These are phyloP conservation scores for Chrysaora quinquecirrha DNA, from an alignment of 30 jellyfish, hydroid and myxozoan species.

Conservation along the genomic window DNA sequence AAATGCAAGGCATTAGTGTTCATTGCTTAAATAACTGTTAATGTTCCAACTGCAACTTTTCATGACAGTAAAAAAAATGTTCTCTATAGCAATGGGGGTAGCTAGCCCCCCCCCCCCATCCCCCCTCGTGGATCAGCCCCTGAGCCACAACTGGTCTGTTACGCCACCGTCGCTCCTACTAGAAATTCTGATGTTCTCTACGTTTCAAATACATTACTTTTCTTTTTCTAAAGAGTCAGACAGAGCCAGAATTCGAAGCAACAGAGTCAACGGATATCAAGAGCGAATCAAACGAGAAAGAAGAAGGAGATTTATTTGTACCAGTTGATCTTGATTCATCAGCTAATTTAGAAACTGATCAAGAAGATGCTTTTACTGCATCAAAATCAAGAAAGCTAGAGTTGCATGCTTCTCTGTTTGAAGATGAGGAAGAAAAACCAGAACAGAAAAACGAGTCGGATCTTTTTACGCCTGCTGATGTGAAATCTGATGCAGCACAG, in stretches of 20 bases:
- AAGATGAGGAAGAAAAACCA: slow-evolving; percentile 27
- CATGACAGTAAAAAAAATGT: no score
- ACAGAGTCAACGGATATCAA: not conserved
- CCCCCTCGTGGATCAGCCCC: no score
- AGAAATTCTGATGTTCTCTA: no score
- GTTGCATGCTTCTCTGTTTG: slow-evolving; percentile 65
- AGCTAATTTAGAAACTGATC: slow-evolving; percentile 7
- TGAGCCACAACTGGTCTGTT: no score
- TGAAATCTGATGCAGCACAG: slow-evolving; percentile 3
- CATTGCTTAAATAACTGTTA: no score
- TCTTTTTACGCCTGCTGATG: slow-evolving; percentile 43
- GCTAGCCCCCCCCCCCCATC: no score
- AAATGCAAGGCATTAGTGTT: no score
- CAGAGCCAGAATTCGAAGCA: not conserved
- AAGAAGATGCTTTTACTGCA: slow-evolving; percentile 40
- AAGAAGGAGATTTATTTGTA: slow-evolving; percentile 33
- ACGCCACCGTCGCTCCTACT: no score
- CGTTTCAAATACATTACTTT: no score
- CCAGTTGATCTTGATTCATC: slow-evolving; percentile 58
- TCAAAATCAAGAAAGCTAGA: slow-evolving; percentile 40
- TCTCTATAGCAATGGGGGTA: no score
- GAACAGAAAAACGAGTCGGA: slow-evolving; percentile 15
- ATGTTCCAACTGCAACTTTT: no score
- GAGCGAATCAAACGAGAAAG: not conserved
- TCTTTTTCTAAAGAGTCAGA: not conserved